Conservation (phyloP, 2,113 vertebrate genomes). For the Sceloporus tristichus region DNA sequence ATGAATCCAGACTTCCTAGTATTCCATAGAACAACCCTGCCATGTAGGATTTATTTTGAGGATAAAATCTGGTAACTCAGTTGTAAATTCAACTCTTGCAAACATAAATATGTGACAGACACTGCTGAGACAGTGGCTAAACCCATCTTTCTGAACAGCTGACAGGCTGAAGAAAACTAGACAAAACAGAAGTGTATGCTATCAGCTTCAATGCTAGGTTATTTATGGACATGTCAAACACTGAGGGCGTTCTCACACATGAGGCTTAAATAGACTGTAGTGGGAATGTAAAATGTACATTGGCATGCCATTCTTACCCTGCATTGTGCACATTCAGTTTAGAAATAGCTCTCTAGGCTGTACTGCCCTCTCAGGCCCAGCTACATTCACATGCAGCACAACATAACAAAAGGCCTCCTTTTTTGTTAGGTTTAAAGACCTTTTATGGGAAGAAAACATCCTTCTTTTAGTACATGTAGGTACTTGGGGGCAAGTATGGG, state of each 20-base stretch:
- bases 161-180: constrained; percentile 20
- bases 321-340: constrained; percentile 9
- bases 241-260: not conserved
- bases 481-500: not conserved
- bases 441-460: constrained; percentile 19
- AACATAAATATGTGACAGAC: constrained; percentile 2
- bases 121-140: not conserved
- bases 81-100: not conserved
- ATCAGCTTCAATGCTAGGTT: constrained; percentile 5
- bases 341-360: not conserved
- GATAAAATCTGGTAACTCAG: not conserved
- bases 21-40: not conserved
- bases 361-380: not conserved
- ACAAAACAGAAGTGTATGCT: not conserved
- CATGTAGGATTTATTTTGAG: not conserved
- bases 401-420: not conserved
- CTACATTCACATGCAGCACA: constrained; percentile 1
- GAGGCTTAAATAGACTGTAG: constrained; percentile 12
- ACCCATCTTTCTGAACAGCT: not conserved
- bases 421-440: not conserved
- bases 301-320: not conserved
- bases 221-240: constrained; percentile 28
- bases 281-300: not conserved
- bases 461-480: not conserved
- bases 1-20: not conserved